Evolutionary conservation across 53 echinoderm and acorn worm genomes (phyloP).

Genomic region (Holothuria scabra): DNA sequence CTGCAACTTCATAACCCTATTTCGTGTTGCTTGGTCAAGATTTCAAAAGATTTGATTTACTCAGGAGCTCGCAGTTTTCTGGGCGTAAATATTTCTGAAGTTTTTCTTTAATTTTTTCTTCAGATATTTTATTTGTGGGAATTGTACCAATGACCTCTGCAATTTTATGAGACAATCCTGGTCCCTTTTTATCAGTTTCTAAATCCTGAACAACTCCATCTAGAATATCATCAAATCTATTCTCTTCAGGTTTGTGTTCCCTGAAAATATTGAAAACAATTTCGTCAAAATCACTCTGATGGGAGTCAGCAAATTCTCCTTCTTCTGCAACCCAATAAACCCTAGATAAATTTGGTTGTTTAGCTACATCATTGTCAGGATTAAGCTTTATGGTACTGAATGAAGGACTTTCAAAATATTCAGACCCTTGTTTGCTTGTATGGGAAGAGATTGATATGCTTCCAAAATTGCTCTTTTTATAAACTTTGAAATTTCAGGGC

Average conservation of each 20-base stretch:
- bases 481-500: background rate
- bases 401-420: background rate
- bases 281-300: too few relatives aligned
- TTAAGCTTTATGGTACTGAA: background rate
- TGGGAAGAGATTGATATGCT: background rate
- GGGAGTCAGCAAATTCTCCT: too few relatives aligned
- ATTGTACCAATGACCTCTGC: background rate
- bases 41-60: too few relatives aligned
- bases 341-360: too few relatives aligned
- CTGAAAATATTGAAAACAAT: slow-evolving; percentile 2
- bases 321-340: too few relatives aligned
- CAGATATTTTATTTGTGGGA: background rate
- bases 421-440: background rate
- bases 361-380: too few relatives aligned
- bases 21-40: too few relatives aligned
- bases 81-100: background rate
- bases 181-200: too few relatives aligned
- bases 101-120: background rate
- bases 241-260: slow-evolving; percentile 20
- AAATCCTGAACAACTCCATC: too few relatives aligned
- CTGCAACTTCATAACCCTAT: too few relatives aligned
- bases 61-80: too few relatives aligned
- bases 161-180: background rate
- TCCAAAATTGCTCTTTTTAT: slow-evolving; percentile 6
- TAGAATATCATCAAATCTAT: too few relatives aligned